Base-by-base conservation (phyloP, 1,140 invertebrate species). In the Drosophila neocordata region DNA sequence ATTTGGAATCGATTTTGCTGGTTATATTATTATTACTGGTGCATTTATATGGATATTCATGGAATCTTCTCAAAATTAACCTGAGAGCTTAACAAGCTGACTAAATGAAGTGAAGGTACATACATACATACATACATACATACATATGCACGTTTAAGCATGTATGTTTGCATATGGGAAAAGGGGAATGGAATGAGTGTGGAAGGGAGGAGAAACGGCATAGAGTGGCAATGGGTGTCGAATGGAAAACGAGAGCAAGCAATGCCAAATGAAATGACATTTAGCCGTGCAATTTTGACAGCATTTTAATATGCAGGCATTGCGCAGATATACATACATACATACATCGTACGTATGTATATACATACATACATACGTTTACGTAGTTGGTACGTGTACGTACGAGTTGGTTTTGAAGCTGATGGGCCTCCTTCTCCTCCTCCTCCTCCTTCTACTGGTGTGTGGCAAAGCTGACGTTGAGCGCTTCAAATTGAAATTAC, bases 261-360 rank as follows among this genome's bases (percentile, higher is more conserved):
- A 20, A 58, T 70, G 72, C 60, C 63, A 83, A 84, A 84, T 80
- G 66, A 85, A 84, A 79, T 85, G 81, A 84, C 81, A 84, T 74
- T 82, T 82, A 83, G 77, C 81, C 64, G 80, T 77, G 73, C 77
- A 79, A 77, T 85, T 84, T 85, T 84, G 81, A 84, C 81, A 84
- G 69, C 77, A 68, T 77, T 84, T 85, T 85, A 85, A 85, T 77
- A 79, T 84, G 81, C 81, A 76, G 65, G 64, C 70, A 71, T 62
- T 58, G 56, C 61, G 51, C 34, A 51, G 13, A 71, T 51, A 66
- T 64, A 27, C 41, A 48, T 44, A 27, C 13, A 24, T 24, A 24
- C 22, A 24, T 24, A 24, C 22, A 24, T 24, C 22, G 4, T 24
- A 24, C 4, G 22, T 24, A 24, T 24, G 22, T 24, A 4, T 24